Evolutionary conservation across 1,140 invertebrate species (phyloP).

Genomic region (Drosophila watanabei): DNA sequence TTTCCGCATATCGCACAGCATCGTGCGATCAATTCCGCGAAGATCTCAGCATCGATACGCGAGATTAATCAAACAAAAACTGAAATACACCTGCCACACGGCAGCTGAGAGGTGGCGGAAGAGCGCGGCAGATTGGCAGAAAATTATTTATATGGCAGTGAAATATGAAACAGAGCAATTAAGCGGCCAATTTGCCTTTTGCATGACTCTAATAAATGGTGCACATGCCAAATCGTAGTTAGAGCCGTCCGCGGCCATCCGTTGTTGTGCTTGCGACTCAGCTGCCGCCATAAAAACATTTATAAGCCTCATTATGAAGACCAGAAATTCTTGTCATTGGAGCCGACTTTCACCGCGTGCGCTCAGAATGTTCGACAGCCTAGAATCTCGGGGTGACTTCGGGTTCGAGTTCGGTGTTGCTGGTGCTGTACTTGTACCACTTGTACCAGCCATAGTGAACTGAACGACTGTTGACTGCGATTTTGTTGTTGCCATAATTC

Average conservation of each 20-base stretch:
- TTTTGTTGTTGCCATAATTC: constrained; percentile 80
- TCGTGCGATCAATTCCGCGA: constrained; percentile 10
- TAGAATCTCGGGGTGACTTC: constrained; percentile 20
- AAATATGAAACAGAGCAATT: constrained; percentile 65
- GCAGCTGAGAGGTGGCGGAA: constrained; percentile 2
- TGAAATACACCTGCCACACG: constrained; percentile 52
- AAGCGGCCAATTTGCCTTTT: constrained; percentile 76
- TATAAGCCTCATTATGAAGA: constrained; percentile 84
- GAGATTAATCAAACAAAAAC: constrained; percentile 33
- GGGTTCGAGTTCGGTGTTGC: background rate
- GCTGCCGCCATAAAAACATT: constrained; percentile 78
- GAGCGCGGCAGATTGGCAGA: constrained; percentile 14
- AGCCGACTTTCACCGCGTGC: constrained; percentile 76
- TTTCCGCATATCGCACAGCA: constrained; percentile 29
- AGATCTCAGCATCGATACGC: constrained; percentile 20
- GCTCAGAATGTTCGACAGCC: constrained; percentile 53
- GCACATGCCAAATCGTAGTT: constrained; percentile 78
- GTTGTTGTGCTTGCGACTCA: constrained; percentile 62
- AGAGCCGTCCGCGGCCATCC: constrained; percentile 16
- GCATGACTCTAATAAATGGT: constrained; percentile 78
- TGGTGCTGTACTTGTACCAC: constrained; percentile 34
- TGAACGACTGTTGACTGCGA: constrained; percentile 42
- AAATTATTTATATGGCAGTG: constrained; percentile 14
- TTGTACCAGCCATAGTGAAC: constrained; percentile 43
- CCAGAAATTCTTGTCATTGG: constrained; percentile 82